phyloP scores from a whole-genome alignment of 2,113 vertebrate genomes.

The Oncorhynchus gorbuscha region DNA sequence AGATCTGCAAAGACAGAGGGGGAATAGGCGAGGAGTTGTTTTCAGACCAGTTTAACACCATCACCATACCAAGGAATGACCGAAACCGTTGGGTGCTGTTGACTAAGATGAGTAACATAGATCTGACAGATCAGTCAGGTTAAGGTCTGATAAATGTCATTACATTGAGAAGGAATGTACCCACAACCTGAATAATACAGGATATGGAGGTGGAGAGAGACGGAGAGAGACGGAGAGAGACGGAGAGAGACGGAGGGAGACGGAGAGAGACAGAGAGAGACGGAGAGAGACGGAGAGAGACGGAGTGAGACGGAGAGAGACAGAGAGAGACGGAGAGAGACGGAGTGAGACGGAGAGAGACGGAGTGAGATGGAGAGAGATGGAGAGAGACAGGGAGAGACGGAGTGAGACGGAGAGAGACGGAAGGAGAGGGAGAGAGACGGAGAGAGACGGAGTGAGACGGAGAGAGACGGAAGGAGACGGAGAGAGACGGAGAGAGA shows the following conservation, averaged over 20 bases:
- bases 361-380: neutral
- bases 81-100: neutral
- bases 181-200: constrained; percentile 15
- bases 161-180: neutral
- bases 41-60: no score
- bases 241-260: neutral
- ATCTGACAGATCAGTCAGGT: neutral
- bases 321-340: neutral
- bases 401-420: neutral
- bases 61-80: no score
- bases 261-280: neutral
- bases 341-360: neutral
- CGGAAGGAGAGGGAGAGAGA: neutral
- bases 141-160: neutral
- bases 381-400: neutral
- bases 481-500: neutral
- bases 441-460: neutral
- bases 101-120: neutral
- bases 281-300: neutral
- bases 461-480: neutral
- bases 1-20: no score
- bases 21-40: no score
- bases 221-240: no score
- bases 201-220: constrained; percentile 11
- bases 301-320: neutral